Conservation (phyloP, 2,888 invertebrate genomes). For the Eilema sororculum region DNA sequence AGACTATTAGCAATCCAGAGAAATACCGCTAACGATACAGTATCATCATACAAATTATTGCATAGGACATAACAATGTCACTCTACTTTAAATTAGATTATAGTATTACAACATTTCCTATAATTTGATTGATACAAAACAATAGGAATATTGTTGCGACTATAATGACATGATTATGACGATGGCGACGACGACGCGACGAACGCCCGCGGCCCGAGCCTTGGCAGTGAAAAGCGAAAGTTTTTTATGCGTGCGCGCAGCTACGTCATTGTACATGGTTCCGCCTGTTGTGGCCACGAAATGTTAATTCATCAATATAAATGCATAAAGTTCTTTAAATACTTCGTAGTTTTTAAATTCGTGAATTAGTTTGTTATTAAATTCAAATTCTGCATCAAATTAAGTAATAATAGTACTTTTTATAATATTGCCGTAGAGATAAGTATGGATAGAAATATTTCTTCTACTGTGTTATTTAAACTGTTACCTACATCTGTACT, state of each 20-base stretch:
- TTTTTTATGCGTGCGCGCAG: slow-evolving; percentile 60
- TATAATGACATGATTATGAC: slow-evolving; percentile 29
- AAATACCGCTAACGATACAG: slow-evolving; percentile 6
- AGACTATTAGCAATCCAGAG: background rate
- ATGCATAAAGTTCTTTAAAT: background rate
- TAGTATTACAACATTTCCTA: slow-evolving; percentile 43
- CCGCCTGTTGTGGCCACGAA: slow-evolving; percentile 53
- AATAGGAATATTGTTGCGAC: slow-evolving; percentile 40
- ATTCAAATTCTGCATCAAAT: background rate
- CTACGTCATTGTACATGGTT: slow-evolving; percentile 56
- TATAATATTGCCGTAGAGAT: background rate
- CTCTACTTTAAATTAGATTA: slow-evolving; percentile 30
- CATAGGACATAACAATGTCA: slow-evolving; percentile 27
- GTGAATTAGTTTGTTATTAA: background rate
- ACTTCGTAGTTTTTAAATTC: background rate
- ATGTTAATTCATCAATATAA: background rate
- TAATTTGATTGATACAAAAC: slow-evolving; percentile 36
- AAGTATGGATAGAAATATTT: background rate
- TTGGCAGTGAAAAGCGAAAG: slow-evolving; percentile 86
- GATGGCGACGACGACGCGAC: slow-evolving; percentile 10
- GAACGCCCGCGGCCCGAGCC: slow-evolving; percentile 53
- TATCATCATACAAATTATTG: slow-evolving; percentile 15
- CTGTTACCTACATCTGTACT: background rate
- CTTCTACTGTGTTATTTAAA: background rate
- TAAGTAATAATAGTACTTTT: background rate